Conservation (phyloP, 1,140 invertebrate species). For the Mercenaria mercenaria region DNA sequence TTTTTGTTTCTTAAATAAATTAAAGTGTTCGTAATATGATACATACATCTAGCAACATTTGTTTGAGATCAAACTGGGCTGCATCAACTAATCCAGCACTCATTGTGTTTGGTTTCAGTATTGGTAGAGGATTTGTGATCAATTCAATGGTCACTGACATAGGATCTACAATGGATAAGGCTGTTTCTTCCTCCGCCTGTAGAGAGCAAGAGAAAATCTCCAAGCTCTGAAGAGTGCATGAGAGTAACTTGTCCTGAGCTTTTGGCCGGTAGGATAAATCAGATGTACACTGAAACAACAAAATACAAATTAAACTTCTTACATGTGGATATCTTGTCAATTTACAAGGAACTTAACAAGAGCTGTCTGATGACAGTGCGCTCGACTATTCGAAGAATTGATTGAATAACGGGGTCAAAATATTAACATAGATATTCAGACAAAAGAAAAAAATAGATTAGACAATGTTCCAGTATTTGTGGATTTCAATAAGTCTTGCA, state of each 20-base stretch:
- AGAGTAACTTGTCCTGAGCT: conserved; percentile 91
- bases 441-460: no score
- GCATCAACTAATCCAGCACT: conserved; percentile 84
- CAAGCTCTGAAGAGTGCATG: conserved; percentile 95
- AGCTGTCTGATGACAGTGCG: no score
- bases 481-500: no score
- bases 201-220: conserved; percentile 98
- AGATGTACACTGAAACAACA: conserved; percentile 91
- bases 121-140: conserved; percentile 80
- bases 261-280: conserved; percentile 93
- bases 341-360: no score
- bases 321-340: no score
- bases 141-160: conserved; percentile 89
- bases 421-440: no score
- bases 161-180: conserved; percentile 98
- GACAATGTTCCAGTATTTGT: no score
- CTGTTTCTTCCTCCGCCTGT: conserved; percentile 96
- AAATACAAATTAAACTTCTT: neutral
- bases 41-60: conserved; percentile 82
- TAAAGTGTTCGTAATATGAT: no score
- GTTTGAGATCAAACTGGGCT: conserved; percentile 79
- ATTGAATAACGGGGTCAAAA: no score
- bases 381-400: no score
- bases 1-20: no score
- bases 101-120: conserved; percentile 49